Base-by-base conservation (phyloP, 2,797 vertebrate species). In the Danio jaintianensis region DNA sequence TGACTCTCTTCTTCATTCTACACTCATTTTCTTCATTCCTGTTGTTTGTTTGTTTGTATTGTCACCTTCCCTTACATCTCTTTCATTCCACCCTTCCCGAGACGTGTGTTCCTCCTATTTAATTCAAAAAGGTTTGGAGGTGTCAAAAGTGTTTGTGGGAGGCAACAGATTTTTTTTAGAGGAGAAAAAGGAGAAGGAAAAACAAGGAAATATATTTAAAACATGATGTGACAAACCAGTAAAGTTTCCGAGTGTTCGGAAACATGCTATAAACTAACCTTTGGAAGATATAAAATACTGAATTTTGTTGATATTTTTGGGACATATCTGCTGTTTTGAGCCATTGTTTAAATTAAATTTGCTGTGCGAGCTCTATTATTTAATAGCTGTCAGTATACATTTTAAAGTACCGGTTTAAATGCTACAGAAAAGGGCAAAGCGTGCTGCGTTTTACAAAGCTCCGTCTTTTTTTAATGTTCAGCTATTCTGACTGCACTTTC, bases 121-220 rank as follows among this genome's bases (percentile, higher is more conserved):
- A 73, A 86, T 87, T 87, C 86, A 84, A 80, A 85, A 82, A 75
- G 42, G 22, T 67, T 75, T 55, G 38, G 75, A 86, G 71, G 81
- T 85, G 84, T 87, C 86, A 85, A 70, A 83, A 80, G 79, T 87
- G 74, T 86, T 84, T 86, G 81, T 80, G 83, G 77, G 61, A 84
- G 81, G 71, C 75, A 63, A 86, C 80, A 74, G 58, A 74, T 75
- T 78, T 79, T 79, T 67, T 70, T 80, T 85, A 84, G 81, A 81
- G 62, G 71, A 74, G 69, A 61, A 67, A 67, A 70, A 71, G 47
- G 61, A 50, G 81, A 56, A 80, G 75, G 55, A 85, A 56, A 84
- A 85, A 86, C 67, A 80, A 85, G 64, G 61, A 78, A 77, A 86
- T 87, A 85, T 83, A 87, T 87, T 87, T 83, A 84, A 86, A 84